These are phyloP conservation scores for Pollenia angustigena DNA, from an alignment of 2,888 invertebrate species.

Conservation along the genomic window DNA sequence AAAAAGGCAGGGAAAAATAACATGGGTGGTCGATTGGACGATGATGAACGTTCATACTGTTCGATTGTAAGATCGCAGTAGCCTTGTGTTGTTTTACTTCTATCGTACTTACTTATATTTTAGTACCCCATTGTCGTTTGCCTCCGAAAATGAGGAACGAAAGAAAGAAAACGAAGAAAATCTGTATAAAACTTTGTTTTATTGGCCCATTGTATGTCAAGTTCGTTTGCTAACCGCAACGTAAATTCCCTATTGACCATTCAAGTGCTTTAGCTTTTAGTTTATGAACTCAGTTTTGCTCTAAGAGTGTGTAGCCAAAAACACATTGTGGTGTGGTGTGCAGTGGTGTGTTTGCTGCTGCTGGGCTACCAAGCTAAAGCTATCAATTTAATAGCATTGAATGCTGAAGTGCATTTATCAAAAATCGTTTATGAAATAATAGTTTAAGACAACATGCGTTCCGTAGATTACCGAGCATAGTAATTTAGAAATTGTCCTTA, in stretches of 20 bases:
- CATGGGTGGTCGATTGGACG: constrained; percentile 65
- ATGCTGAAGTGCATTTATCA: constrained; percentile 76
- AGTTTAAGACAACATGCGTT: constrained; percentile 74
- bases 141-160: constrained; percentile 13
- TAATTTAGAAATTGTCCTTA: constrained; percentile 71
- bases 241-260: constrained; percentile 70
- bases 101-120: not conserved
- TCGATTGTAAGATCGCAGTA: constrained; percentile 9
- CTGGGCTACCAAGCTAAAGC: constrained; percentile 62
- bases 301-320: constrained; percentile 12
- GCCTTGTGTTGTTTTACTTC: not conserved
- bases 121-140: constrained; percentile 7
- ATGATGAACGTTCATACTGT: constrained; percentile 6
- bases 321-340: not conserved
- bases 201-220: constrained; percentile 72
- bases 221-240: constrained; percentile 65
- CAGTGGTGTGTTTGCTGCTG: constrained; percentile 24
- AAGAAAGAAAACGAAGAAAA: constrained; percentile 37
- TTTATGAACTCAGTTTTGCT: constrained; percentile 71
- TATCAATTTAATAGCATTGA: constrained; percentile 74
- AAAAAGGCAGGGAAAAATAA: constrained; percentile 48
- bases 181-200: constrained; percentile 67
- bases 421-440: constrained; percentile 77
- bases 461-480: constrained; percentile 58
- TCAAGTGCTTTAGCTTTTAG: constrained; percentile 68